Percentiles rank a stretch among this genome's conserved stretches.
These are phyloP conservation scores for Blastobasis lacticolella DNA, from an alignment of 2,888 invertebrate genomes.

Conservation along the genomic window DNA sequence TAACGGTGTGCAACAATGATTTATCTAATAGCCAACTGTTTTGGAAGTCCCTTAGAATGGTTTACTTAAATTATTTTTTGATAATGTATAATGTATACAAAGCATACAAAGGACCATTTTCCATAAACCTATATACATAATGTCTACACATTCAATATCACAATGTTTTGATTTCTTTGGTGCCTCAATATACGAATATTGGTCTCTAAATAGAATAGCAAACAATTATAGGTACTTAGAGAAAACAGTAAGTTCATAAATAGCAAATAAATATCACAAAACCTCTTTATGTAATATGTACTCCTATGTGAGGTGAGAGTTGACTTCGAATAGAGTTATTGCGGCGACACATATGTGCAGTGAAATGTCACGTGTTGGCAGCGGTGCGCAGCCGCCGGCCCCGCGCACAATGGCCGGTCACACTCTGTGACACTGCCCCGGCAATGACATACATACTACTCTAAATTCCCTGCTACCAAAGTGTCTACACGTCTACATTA, in stretches of 20 bases:
- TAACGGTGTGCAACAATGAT: too few species aligned
- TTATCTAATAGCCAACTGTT: too few species aligned
- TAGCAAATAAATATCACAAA: conserved; percentile 2
- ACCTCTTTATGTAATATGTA: conserved; percentile 19
- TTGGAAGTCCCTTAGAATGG: background rate
- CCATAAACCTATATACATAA: too few species aligned
- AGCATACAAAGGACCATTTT: too few species aligned
- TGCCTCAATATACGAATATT: conserved; percentile 18
- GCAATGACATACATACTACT: conserved; percentile 45
- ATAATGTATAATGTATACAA: too few species aligned
- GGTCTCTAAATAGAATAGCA: too few species aligned
- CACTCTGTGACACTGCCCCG: conserved; percentile 35
- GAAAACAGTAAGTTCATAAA: background rate
- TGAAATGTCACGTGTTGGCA: conserved; percentile 55
- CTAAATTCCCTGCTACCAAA: conserved; percentile 18
- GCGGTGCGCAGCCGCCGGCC: conserved; percentile 25
- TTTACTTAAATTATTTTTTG: background rate
- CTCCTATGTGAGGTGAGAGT: conserved; percentile 15
- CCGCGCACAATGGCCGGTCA: conserved; percentile 40
- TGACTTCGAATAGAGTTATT: conserved; percentile 18
- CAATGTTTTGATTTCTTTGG: conserved; percentile 50
- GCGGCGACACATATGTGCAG: conserved; percentile 48
- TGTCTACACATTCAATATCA: conserved; percentile 36
- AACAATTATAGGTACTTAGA: too few species aligned
- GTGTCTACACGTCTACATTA: conserved; percentile 17